A percentile compares a stretch with the other conserved stretches of the same genome.
phyloP scores from a whole-genome alignment of 2,797 vertebrate genomes.

The Odontamblyopus rebecca region DNA sequence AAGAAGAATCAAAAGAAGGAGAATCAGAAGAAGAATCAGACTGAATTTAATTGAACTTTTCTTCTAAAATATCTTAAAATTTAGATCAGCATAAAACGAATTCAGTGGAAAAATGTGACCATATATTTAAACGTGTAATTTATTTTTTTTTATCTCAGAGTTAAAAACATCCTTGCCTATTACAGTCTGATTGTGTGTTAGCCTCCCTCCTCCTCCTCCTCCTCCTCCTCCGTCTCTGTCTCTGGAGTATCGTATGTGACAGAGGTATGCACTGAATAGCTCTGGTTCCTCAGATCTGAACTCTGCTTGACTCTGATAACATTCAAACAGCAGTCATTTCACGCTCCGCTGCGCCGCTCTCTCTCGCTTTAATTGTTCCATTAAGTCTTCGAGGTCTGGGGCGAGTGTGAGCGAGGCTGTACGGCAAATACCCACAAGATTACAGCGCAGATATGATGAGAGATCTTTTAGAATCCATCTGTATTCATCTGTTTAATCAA shows the following conservation, averaged over 20 bases:
- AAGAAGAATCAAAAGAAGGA: too few species aligned
- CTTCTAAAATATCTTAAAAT: too few species aligned
- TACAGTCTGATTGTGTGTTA: neutral
- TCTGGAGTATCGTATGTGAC: slow-evolving; percentile 55
- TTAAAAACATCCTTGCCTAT: neutral
- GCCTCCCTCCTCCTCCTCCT: slow-evolving; percentile 34
- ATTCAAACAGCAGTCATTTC: slow-evolving; percentile 70
- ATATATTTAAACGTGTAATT: too few species aligned
- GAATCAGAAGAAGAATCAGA: too few species aligned
- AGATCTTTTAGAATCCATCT: too few species aligned
- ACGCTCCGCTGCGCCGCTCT: slow-evolving; percentile 54
- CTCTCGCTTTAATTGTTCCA: slow-evolving; percentile 71
- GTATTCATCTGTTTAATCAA: too few species aligned
- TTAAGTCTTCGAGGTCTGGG: slow-evolving; percentile 57
- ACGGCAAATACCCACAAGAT: slow-evolving; percentile 20
- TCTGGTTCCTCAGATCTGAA: slow-evolving; percentile 70
- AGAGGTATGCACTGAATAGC: slow-evolving; percentile 40
- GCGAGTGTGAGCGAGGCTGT: slow-evolving; percentile 34
- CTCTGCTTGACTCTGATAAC: slow-evolving; percentile 77
- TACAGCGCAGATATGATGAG: too few species aligned
- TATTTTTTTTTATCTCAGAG: neutral
- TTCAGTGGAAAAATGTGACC: too few species aligned
- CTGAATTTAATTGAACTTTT: too few species aligned
- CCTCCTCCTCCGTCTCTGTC: slow-evolving; percentile 26
- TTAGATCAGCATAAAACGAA: too few species aligned